Evolutionary conservation across 2,888 invertebrate species (phyloP), one percentile per base, ranked within the genome.

Genomic region (Automeris io): DNA sequence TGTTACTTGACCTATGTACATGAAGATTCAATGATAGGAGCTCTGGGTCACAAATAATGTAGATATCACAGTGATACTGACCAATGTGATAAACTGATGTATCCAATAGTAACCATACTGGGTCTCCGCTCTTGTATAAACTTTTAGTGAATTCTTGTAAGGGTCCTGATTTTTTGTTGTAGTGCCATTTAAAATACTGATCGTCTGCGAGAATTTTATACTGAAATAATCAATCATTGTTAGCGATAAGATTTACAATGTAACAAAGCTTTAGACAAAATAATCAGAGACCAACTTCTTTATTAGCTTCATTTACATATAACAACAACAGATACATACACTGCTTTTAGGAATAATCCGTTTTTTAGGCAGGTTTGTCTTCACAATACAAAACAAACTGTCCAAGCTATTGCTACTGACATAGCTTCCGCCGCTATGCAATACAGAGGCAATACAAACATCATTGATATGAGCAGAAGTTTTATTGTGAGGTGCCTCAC

Each of bases 301-400:
- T n/a, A n/a, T n/a, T n/a, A n/a, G n/a, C 4, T 7, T 34, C 3
- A 23, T 1, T n/a, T 22, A 1, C 22, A 16, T 13, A 22, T 12
- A 11, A 22, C 11, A 23, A 34, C 12, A 6, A 12, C 11, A 13
- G 8, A 2, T 39, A 40, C 36, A 43, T 61, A 73, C 78, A 58
- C 63, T 59, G 46, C 55, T 49, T 21, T 45, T 34, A 29, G 40
- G 57, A 37, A 60, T 49, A 36, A 48, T 57, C 21, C 56, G 54
- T 46, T 59, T 71, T 22, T 61, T 61, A 2, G 85, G 83, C 25
- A 85, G 55, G 55, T 86, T 86, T 5, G 61, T 66, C 60, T 80
- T 78, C 7, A 64, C 70, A 46, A 83, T 60, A 54, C 85, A 85
- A 56, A 85, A 74, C 39, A 83, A 53, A 48, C 61, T 66, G 37